A percentile compares a stretch with the other conserved stretches of the same genome.
phyloP scores from a whole-genome alignment of 2,797 vertebrate species.

The Sparidentex hasta region DNA sequence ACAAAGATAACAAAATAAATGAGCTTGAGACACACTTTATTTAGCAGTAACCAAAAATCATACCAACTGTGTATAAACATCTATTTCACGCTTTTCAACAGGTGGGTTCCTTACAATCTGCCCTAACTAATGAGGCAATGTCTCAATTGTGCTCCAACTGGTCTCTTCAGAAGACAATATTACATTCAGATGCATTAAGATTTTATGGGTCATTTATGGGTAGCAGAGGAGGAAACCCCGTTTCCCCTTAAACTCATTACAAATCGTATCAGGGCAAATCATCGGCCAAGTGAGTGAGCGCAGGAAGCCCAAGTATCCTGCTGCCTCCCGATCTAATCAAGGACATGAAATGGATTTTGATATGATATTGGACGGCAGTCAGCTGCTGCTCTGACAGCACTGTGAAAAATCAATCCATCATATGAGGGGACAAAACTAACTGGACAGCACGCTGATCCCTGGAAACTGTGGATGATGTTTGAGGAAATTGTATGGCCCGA shows the following conservation, averaged over 20 bases:
- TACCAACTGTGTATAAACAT: not conserved
- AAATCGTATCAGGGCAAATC: constrained; percentile 52
- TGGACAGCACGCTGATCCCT: constrained; percentile 30
- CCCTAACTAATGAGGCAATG: constrained; percentile 19
- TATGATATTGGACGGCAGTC: constrained; percentile 45
- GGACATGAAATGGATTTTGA: constrained; percentile 57
- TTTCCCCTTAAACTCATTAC: constrained; percentile 55
- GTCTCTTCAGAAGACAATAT: constrained; percentile 39
- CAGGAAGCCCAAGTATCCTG: constrained; percentile 56
- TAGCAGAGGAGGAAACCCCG: constrained; percentile 43
- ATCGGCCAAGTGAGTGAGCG: constrained; percentile 28
- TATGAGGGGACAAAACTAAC: constrained; percentile 28
- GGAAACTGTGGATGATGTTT: constrained; percentile 18
- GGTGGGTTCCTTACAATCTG: constrained; percentile 25
- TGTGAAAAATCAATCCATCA: constrained; percentile 51
- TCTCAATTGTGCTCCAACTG: constrained; percentile 8
- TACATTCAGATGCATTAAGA: constrained; percentile 50
- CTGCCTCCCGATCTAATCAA: constrained; percentile 56
- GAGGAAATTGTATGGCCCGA: not conserved
- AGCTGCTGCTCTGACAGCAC: constrained; percentile 14
- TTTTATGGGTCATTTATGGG: constrained; percentile 47
- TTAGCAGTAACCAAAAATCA: not conserved
- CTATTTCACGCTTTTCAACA: constrained; percentile 15
- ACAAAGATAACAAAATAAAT: not conserved
- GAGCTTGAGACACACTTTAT: not conserved